Conservation (phyloP, 2,888 invertebrate genomes). For the Drosophila cognata region DNA sequence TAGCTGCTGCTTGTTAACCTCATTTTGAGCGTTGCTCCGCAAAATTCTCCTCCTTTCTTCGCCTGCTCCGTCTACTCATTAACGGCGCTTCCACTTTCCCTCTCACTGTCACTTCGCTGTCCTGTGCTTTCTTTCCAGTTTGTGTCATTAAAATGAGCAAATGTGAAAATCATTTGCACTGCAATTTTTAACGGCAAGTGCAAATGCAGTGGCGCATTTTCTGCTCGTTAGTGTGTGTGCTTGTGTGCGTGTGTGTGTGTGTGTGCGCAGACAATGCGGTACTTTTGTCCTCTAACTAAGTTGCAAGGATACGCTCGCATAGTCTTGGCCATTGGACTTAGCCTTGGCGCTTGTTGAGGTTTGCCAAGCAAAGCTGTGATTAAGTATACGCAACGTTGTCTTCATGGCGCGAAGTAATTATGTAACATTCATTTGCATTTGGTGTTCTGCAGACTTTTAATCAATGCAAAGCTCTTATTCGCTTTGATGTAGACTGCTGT, state of each 20-base stretch:
- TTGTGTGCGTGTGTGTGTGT: slow-evolving; percentile 18
- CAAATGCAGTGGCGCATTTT: slow-evolving; percentile 49
- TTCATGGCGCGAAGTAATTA: slow-evolving; percentile 49
- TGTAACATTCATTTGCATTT: slow-evolving; percentile 74
- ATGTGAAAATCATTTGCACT: slow-evolving; percentile 57
- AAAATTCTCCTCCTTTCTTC: background rate
- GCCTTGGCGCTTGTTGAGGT: slow-evolving; percentile 31
- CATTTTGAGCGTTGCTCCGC: slow-evolving; percentile 23
- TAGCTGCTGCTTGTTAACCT: slow-evolving; percentile 54
- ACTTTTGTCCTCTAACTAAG: slow-evolving; percentile 71
- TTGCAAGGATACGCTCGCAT: slow-evolving; percentile 55
- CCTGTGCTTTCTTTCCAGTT: slow-evolving; percentile 42
- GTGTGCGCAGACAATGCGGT: slow-evolving; percentile 58
- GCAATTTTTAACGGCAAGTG: slow-evolving; percentile 39
- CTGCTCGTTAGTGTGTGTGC: slow-evolving; percentile 44
- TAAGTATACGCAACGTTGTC: slow-evolving; percentile 72
- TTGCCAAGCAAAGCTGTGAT: slow-evolving; percentile 58
- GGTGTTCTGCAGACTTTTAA: slow-evolving; percentile 52
- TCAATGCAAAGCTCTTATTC: slow-evolving; percentile 61
- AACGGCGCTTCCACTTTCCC: slow-evolving; percentile 6
- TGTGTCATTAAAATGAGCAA: slow-evolving; percentile 70
- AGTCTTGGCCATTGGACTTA: slow-evolving; percentile 40
- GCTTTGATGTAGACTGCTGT: slow-evolving; percentile 14
- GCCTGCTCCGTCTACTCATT: slow-evolving; percentile 31
- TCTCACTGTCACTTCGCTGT: slow-evolving; percentile 23